Evolutionary conservation across 2,113 vertebrate genomes (phyloP).

Genomic region (Apodemus sylvaticus): DNA sequence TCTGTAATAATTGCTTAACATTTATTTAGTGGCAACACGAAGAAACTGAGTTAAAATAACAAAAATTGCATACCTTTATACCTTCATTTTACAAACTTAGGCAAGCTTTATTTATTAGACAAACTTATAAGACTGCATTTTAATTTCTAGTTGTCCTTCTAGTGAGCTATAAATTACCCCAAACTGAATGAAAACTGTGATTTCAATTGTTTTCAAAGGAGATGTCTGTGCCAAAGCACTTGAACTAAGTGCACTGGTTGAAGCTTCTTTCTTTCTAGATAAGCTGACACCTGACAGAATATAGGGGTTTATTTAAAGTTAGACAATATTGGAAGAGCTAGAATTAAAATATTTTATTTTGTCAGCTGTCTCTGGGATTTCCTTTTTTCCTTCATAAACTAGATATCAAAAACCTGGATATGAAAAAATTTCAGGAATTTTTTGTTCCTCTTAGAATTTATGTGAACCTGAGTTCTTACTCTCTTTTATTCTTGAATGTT

Average conservation of each 20-base stretch:
- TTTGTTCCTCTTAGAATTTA: background rate
- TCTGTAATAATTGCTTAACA: background rate
- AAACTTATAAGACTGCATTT: background rate
- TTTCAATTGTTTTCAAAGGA: background rate
- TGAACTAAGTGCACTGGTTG: background rate
- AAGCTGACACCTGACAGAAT: background rate
- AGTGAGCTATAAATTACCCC: background rate
- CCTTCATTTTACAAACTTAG: background rate
- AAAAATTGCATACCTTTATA: background rate
- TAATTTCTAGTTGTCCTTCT: background rate
- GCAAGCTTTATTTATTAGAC: background rate
- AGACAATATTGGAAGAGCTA: background rate
- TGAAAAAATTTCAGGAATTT: background rate
- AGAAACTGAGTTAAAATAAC: constrained; percentile 35
- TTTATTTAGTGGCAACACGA: background rate
- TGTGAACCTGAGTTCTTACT: background rate
- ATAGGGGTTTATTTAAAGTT: constrained; percentile 9
- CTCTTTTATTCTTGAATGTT: background rate
- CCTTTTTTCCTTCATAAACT: background rate
- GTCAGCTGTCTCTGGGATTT: background rate
- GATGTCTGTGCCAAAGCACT: background rate
- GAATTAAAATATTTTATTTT: background rate
- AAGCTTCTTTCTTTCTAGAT: constrained; percentile 14
- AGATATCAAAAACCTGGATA: background rate
- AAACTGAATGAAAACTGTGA: background rate